These are phyloP conservation scores for Flexamia atlantica DNA, from an alignment of 2,888 invertebrate species.

Conservation along the genomic window DNA sequence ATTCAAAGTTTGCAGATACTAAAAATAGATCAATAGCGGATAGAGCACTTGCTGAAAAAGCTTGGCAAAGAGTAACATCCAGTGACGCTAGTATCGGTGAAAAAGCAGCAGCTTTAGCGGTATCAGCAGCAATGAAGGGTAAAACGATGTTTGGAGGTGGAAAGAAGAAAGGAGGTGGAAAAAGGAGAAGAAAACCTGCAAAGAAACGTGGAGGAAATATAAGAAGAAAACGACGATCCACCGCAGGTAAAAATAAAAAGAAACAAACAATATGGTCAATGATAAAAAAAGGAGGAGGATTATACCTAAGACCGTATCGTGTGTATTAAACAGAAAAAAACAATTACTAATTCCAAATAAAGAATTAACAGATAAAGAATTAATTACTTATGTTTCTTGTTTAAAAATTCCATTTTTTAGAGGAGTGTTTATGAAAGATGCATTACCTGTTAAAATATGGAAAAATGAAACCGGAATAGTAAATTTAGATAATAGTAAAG, in stretches of 20 bases:
- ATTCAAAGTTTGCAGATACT: constrained; percentile 46
- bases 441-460: not conserved
- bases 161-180: not conserved
- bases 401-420: constrained; percentile 34
- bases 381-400: not conserved
- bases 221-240: not conserved
- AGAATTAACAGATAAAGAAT: not conserved
- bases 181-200: not conserved
- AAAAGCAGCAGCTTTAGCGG: constrained; percentile 65
- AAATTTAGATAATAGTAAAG: not conserved
- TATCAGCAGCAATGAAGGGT: constrained; percentile 66
- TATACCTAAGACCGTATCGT: not conserved
- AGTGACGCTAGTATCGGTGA: constrained; percentile 60
- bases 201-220: not conserved
- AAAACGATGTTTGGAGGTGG: constrained; percentile 61
- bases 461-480: constrained; percentile 38
- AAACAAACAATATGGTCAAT: not conserved
- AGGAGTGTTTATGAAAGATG: constrained; percentile 14
- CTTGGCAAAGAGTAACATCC: constrained; percentile 64
- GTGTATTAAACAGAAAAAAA: not conserved
- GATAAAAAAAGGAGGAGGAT: not conserved
- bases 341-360: not conserved
- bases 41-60: constrained; percentile 51
- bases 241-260: not conserved
- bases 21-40: constrained; percentile 62